Evolutionary conservation across 2,113 vertebrate species (phyloP), one percentile per base, ranked within the genome.

Genomic region (Bos indicus): DNA sequence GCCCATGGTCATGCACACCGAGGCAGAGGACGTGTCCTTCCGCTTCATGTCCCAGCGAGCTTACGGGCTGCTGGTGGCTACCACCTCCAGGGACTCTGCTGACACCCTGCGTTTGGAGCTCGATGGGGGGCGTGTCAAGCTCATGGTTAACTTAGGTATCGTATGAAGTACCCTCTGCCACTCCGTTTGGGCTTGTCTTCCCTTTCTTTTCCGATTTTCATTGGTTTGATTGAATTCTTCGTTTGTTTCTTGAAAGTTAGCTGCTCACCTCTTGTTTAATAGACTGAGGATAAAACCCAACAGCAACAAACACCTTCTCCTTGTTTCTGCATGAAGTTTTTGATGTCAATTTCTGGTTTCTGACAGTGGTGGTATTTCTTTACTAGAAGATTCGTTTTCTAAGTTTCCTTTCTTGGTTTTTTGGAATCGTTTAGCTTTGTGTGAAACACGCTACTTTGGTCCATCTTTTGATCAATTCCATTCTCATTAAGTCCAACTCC

Each of bases 81-180:
- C 99, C 40, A 99, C 99, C 0, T 99, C 99, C 7, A 99, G 99
- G 46, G 99, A 99, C 85, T 99, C 99, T 0, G 99, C 99, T 0
- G 99, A 99, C 97, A 99, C 99, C 0, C 97, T 99, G 57, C 99
- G 99, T 30, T 99, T 99, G 91, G 99, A 99, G 99, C 98, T 99
- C 98, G 99, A 99, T 21, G 99, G 99, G 51, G 99, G 99, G 19
- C 99, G 99, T 0, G 99, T 99, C 98, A 99, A 99, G 97, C 99
- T 99, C 92, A 99, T 99, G 98, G 99, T 99, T 99, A 99, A 99
- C 98, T 96, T 99, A 99, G 99, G 99, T 99, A 99, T 99, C 96
- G 99, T 99, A 99, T 99, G 94, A 87, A 98, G 97, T 94, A 90
- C 82, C 96, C 97, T 95, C 95, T 93, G 96, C 94, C 95, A 97